Evolutionary conservation across 64 coral and sea anemone genomes (phyloP).

Genomic region (Trachythela sp.): DNA sequence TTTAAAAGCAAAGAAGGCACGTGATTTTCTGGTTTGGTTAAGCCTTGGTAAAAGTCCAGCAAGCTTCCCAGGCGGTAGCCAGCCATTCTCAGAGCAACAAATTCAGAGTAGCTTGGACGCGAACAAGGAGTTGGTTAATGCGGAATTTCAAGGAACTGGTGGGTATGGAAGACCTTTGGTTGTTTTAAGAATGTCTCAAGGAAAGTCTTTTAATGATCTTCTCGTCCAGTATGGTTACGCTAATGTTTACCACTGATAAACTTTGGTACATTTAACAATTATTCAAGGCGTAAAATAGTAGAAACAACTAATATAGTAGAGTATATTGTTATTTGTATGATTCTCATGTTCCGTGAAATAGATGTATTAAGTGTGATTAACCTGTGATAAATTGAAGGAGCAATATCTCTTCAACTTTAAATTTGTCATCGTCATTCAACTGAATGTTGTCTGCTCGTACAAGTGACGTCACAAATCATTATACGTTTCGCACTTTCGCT

Average conservation of each 20-base stretch:
- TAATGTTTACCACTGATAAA: neutral
- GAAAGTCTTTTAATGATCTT: neutral
- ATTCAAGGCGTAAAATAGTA: too few species aligned
- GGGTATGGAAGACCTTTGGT: neutral
- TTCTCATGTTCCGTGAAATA: too few species aligned
- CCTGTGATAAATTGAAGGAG: too few species aligned
- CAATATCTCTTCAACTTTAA: too few species aligned
- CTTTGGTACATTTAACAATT: neutral
- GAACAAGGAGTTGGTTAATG: neutral
- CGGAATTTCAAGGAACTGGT: neutral
- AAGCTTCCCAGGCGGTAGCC: neutral
- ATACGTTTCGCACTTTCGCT: too few species aligned
- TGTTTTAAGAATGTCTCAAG: neutral
- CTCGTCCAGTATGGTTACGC: neutral
- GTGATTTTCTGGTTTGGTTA: neutral
- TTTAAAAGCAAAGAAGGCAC: neutral
- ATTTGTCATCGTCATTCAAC: too few species aligned
- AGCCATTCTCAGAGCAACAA: neutral
- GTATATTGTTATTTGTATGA: too few species aligned
- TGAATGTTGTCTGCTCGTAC: too few species aligned
- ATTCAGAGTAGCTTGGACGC: neutral
- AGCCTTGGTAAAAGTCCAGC: neutral
- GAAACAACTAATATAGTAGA: too few species aligned
- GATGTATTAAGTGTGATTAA: too few species aligned
- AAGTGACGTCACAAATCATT: too few species aligned